Evolutionary conservation across 2,888 invertebrate species (phyloP), one percentile per base, ranked within the genome.

Genomic region (Sipha maydis): DNA sequence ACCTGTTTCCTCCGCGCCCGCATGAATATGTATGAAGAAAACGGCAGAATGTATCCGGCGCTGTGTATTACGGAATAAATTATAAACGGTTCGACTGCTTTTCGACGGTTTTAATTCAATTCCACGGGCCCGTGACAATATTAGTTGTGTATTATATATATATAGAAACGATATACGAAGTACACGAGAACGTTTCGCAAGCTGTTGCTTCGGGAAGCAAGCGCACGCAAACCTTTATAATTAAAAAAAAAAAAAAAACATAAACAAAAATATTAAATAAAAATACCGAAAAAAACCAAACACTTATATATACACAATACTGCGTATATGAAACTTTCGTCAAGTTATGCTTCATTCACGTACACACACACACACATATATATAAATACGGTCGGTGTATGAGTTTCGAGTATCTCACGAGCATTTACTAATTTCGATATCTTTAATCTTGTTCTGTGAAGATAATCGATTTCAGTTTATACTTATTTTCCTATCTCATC

Each of bases 1-100:
- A 88, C 88, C 88, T 88, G 88, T 88, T 88, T 82, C 88, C 88
- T 88, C 88, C 82, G 75, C 3, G 82, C 73, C 88, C 88, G 88
- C 88, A 88, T 88, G 88, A 88, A 88, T 88, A 88, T 88, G 88
- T 88, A 88, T 88, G 88, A 88, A 88, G 88, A 88, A 88, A 88
- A 88, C 88, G 88, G 82, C 88, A 82, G 88, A 82, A 88, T 88
- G 80, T 88, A 88, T 88, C 88, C 88, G 88, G 88, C 88, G 82
- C 88, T 88, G 88, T 86, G 85, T 86, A 75, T 82, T 88, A 82
- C 88, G 88, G 88, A 88, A 88, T 88, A 88, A 88, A 88, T 88
- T 88, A 88, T 88, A 82, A 88, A 88, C 88, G 88, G 88, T 88
- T 88, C 82, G 88, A 88, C 88, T 88, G 88, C 88, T 88, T 88